A percentile compares a stretch with the other conserved stretches of the same genome.
These are phyloP conservation scores for Sipha flava DNA, from an alignment of 1,140 invertebrate genomes.

Conservation along the genomic window DNA sequence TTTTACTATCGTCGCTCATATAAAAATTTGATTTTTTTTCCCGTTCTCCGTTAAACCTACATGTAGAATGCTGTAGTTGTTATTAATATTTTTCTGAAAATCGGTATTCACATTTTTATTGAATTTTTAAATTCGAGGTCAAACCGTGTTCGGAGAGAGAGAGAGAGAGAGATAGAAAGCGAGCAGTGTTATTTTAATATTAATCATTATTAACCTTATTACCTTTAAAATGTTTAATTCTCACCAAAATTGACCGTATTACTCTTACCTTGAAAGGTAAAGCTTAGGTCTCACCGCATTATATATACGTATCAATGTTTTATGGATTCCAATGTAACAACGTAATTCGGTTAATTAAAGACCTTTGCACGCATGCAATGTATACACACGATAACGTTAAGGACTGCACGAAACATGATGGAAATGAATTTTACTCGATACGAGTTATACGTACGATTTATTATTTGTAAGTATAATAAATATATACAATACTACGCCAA, in stretches of 20 bases:
- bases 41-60: too few species aligned
- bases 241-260: neutral
- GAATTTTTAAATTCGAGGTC: neutral
- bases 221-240: neutral
- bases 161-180: too few species aligned
- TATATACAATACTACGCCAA: too few species aligned
- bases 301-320: neutral
- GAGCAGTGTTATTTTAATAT: neutral
- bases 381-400: neutral
- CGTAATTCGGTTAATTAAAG: neutral
- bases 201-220: neutral
- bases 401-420: neutral
- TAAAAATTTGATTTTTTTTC: too few species aligned
- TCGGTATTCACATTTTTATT: too few species aligned
- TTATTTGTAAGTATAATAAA: neutral
- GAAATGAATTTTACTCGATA: neutral
- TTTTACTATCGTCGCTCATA: too few species aligned
- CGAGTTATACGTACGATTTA: neutral
- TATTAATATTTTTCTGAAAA: too few species aligned
- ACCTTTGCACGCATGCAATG: neutral
- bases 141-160: too few species aligned
- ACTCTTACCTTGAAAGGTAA: neutral
- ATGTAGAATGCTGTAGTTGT: too few species aligned
- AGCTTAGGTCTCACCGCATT: neutral
- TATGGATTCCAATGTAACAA: neutral